A percentile compares a stretch with the other conserved stretches of the same genome.
Evolutionary conservation across 2,888 invertebrate species (phyloP).

Genomic region (Brachynemurus nebulosus): DNA sequence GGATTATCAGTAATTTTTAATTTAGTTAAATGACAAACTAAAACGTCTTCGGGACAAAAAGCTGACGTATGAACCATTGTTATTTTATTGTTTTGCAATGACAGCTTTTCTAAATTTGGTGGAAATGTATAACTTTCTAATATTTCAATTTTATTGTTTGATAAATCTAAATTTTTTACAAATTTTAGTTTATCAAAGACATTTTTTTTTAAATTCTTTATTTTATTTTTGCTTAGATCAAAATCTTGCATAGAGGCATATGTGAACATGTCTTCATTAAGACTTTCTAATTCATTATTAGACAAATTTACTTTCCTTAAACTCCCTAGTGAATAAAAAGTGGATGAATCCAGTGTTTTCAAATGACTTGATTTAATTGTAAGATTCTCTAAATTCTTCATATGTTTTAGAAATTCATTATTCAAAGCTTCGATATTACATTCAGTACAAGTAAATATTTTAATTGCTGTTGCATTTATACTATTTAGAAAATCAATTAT

Average conservation of each 20-base stretch:
- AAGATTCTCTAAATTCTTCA: neutral
- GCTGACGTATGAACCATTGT: neutral
- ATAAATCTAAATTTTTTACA: neutral
- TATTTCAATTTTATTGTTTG: neutral
- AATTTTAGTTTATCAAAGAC: neutral
- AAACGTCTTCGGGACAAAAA: no score
- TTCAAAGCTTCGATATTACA: neutral
- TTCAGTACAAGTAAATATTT: neutral
- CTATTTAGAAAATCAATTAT: no score
- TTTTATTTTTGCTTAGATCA: neutral
- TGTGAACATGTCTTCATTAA: neutral
- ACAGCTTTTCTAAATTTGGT: neutral
- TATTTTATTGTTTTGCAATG: neutral
- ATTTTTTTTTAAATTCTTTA: neutral
- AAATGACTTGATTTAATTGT: neutral
- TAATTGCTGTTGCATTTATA: no score
- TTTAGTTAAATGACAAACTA: neutral
- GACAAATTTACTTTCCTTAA: neutral
- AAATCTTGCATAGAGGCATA: neutral
- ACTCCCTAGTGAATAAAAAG: neutral
- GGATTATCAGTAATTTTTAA: neutral
- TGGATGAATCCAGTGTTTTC: neutral
- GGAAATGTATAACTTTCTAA: neutral
- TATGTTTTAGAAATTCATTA: neutral
- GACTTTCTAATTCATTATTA: neutral